These are phyloP conservation scores for Platycnemis pennipes DNA, from an alignment of 2,888 invertebrate species.

Conservation along the genomic window DNA sequence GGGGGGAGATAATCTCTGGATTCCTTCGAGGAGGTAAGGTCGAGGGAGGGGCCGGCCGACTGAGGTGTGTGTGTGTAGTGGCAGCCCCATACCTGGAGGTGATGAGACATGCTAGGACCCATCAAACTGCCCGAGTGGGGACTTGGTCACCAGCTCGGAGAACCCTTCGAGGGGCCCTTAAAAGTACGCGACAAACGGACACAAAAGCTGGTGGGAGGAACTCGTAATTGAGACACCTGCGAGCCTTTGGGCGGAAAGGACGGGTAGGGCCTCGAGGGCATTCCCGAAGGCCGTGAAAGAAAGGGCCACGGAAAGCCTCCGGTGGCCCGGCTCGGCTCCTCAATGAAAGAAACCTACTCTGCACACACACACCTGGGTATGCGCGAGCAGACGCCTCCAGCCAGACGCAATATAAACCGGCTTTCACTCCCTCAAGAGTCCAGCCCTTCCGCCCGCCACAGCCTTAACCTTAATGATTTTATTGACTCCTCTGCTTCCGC, in stretches of 20 bases:
- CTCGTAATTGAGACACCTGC: slow-evolving; percentile 71
- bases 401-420: slow-evolving; percentile 59
- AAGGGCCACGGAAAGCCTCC: background rate
- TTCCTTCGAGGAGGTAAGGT: background rate
- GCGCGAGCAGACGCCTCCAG: slow-evolving; percentile 70
- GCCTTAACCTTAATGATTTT: slow-evolving; percentile 72
- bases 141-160: background rate
- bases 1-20: background rate
- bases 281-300: background rate
- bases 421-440: background rate
- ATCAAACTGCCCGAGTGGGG: no score
- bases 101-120: no score
- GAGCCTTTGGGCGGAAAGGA: slow-evolving; percentile 54
- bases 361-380: slow-evolving; percentile 71
- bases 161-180: background rate
- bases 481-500: slow-evolving; percentile 71
- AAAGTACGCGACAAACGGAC: background rate
- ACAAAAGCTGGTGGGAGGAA: slow-evolving; percentile 15
- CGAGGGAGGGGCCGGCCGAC: background rate
- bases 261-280: background rate
- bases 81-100: no score
- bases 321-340: background rate
- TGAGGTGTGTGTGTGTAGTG: background rate
- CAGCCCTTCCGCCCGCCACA: slow-evolving; percentile 41
- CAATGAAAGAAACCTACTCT: background rate